phyloP scores from a whole-genome alignment of 2,797 vertebrate species.

The Lepidocolaptes lacrymiger region DNA sequence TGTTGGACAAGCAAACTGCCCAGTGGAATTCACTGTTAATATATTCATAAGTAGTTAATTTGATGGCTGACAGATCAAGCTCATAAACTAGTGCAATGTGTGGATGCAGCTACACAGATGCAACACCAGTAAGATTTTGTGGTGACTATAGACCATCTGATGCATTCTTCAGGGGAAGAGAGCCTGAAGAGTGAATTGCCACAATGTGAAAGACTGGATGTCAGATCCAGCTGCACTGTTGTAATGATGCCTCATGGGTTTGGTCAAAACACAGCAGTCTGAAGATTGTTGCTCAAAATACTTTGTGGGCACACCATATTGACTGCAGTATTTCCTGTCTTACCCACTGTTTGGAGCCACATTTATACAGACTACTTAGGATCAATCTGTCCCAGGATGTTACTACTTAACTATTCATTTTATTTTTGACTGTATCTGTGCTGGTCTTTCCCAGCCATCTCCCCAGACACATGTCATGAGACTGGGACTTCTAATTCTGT shows the following conservation, averaged over 20 bases:
- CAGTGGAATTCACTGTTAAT: neutral
- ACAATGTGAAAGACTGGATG: fast-evolving
- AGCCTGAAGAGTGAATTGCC: fast-evolving
- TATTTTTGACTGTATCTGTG: neutral
- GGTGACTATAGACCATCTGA: fast-evolving
- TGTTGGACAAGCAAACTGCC: neutral
- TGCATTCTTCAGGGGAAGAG: neutral
- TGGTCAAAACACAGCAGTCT: neutral
- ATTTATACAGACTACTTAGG: neutral
- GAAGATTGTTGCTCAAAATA: neutral
- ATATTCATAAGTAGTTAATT: neutral
- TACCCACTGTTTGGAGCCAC: neutral
- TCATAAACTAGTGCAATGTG: neutral
- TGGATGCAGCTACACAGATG: neutral
- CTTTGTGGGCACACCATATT: neutral
- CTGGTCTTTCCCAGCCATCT: neutral
- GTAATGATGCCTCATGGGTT: neutral
- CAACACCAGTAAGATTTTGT: neutral
- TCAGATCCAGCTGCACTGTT: neutral
- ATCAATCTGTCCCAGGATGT: fast-evolving
- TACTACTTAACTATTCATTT: neutral
- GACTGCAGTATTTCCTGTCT: neutral
- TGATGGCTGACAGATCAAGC: neutral
- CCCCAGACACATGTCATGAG: fast-evolving
- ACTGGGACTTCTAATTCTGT: neutral